phyloP scores from a whole-genome alignment of 2,113 vertebrate species.

The Triplophysa dalaica region DNA sequence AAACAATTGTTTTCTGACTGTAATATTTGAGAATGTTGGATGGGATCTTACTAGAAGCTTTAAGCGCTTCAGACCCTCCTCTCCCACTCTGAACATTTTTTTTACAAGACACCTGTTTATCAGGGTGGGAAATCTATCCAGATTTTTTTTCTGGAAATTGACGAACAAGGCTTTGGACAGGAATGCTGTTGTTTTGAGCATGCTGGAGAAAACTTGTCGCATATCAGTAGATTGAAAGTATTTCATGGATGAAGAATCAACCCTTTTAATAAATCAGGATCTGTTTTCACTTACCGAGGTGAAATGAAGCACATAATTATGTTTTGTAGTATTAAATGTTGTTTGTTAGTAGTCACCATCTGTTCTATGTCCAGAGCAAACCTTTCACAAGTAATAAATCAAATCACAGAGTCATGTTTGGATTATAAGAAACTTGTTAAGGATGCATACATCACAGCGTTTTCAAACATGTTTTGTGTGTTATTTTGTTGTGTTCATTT shows the following conservation, averaged over 20 bases:
- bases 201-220: background rate
- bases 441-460: no score
- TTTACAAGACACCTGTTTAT: background rate
- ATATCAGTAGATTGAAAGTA: background rate
- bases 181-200: slow-evolving; percentile 13
- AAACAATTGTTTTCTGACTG: background rate
- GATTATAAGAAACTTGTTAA: no score
- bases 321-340: background rate
- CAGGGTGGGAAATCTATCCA: background rate
- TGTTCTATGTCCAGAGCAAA: background rate
- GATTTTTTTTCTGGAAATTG: background rate
- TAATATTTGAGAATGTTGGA: background rate
- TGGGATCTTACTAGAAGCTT: background rate
- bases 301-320: background rate
- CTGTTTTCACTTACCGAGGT: background rate
- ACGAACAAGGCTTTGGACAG: background rate
- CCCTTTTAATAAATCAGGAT: background rate
- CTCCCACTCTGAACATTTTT: background rate
- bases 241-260: background rate
- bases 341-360: background rate
- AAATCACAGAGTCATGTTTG: no score
- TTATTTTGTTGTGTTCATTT: no score
- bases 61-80: background rate
- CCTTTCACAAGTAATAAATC: background rate
- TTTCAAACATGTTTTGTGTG: no score